Evolutionary conservation across 2,888 invertebrate species (phyloP).

Genomic region (Melanophora roralis): DNA sequence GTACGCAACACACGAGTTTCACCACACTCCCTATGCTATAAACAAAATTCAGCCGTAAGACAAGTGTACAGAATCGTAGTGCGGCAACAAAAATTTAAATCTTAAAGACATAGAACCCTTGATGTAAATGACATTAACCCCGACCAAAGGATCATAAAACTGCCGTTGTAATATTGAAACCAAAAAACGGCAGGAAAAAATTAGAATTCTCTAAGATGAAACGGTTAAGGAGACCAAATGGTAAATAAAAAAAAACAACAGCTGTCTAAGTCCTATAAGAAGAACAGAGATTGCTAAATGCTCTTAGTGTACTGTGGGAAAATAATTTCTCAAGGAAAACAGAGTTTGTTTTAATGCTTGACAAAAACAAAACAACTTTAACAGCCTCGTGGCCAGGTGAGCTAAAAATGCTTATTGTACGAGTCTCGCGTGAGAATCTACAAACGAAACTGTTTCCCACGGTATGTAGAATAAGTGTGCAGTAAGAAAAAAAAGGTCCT

Average conservation of each 20-base stretch:
- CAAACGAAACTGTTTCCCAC: conserved; percentile 77
- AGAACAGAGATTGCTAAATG: conserved; percentile 57
- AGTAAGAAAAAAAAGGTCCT: conserved; percentile 66
- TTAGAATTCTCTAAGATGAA: conserved; percentile 49
- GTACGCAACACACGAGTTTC: conserved; percentile 57
- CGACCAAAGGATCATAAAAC: conserved; percentile 13
- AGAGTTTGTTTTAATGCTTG: neutral
- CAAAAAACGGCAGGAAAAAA: conserved; percentile 54
- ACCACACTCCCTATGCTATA: neutral
- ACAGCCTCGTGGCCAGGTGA: conserved; percentile 73
- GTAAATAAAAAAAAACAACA: conserved; percentile 33
- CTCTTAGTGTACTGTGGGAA: conserved; percentile 38
- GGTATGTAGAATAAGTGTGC: conserved; percentile 65
- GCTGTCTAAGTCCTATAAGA: conserved; percentile 69
- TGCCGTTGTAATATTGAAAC: conserved; percentile 40
- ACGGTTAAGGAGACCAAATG: neutral
- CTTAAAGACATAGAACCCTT: neutral
- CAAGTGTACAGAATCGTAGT: conserved; percentile 37
- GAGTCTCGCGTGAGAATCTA: conserved; percentile 76
- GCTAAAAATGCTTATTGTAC: conserved; percentile 58
- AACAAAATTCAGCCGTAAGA: conserved; percentile 6
- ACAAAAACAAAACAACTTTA: conserved; percentile 34
- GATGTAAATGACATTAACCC: conserved; percentile 26
- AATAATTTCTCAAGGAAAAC: conserved; percentile 50
- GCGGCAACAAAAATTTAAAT: neutral